These are phyloP conservation scores for Sula dactylatra DNA, from an alignment of 2,113 vertebrate species.

Conservation along the genomic window DNA sequence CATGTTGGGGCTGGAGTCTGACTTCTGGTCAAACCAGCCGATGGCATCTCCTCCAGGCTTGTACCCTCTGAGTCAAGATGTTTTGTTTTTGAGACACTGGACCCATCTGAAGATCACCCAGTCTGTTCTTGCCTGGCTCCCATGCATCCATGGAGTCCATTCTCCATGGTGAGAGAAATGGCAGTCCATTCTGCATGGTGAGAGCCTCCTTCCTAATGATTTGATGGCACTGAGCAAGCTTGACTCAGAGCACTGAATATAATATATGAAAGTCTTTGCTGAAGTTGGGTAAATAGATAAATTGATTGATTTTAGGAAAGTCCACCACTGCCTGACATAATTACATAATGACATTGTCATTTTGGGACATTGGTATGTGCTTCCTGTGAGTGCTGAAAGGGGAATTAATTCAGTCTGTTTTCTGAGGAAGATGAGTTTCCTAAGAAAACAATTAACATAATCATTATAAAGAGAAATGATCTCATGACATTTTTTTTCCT, in stretches of 20 bases:
- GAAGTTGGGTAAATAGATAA: neutral
- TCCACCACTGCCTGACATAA: neutral
- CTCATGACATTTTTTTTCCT: neutral
- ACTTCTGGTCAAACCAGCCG: neutral
- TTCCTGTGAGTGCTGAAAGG: neutral
- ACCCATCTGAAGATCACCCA: neutral
- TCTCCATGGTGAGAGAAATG: neutral
- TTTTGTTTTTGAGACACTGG: neutral
- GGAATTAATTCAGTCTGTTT: neutral
- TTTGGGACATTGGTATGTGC: neutral
- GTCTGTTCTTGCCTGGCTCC: neutral
- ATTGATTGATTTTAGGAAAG: neutral
- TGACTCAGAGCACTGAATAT: neutral
- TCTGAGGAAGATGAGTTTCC: neutral
- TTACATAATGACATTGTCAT: too few relatives aligned
- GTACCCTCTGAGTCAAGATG: neutral
- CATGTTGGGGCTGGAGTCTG: fast-evolving
- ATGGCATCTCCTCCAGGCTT: neutral
- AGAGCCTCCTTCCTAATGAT: neutral
- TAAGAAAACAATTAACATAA: neutral
- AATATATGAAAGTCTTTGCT: neutral
- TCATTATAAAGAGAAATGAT: neutral
- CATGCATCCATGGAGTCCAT: neutral
- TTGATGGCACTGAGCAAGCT: neutral
- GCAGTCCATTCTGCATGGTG: neutral